Percentiles rank a stretch among this genome's conserved stretches.
Conservation (phyloP, 2,888 invertebrate species). For the Pristionchus japonicus region DNA sequence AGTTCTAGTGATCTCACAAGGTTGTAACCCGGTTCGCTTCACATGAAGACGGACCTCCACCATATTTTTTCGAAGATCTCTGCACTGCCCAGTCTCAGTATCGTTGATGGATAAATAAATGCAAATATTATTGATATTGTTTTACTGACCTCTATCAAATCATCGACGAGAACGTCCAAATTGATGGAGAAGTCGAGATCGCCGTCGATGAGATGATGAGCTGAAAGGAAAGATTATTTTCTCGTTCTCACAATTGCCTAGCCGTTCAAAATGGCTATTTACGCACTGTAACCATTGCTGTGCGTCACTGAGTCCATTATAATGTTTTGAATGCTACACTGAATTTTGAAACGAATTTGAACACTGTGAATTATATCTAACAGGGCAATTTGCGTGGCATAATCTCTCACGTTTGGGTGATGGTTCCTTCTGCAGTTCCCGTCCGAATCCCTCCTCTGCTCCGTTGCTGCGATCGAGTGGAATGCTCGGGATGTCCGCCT, state of each 20-base stretch:
- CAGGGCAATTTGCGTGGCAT: not conserved
- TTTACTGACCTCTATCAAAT: slow-evolving; percentile 60
- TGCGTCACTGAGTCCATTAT: too few relatives aligned
- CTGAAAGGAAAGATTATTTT: not conserved
- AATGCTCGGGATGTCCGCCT: slow-evolving; percentile 31
- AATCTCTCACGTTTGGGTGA: not conserved
- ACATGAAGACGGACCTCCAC: too few relatives aligned
- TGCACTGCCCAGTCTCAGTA: too few relatives aligned
- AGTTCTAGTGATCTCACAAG: too few relatives aligned
- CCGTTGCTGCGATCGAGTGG: not conserved
- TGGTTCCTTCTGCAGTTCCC: not conserved
- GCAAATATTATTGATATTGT: too few relatives aligned
- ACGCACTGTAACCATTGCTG: too few relatives aligned
- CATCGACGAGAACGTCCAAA: slow-evolving; percentile 61
- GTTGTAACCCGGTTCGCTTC: too few relatives aligned
- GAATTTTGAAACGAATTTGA: not conserved
- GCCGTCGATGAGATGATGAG: slow-evolving; percentile 55
- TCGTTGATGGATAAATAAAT: too few relatives aligned
- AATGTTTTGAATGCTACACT: not conserved
- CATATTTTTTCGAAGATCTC: too few relatives aligned
- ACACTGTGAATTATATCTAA: not conserved
- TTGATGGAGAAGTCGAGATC: slow-evolving; percentile 46
- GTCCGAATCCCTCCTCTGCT: not conserved
- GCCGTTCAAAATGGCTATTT: too few relatives aligned
- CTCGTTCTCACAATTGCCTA: too few relatives aligned